Base-by-base conservation (phyloP, 1,140 invertebrate species). In the Sminthurides bifidus region DNA sequence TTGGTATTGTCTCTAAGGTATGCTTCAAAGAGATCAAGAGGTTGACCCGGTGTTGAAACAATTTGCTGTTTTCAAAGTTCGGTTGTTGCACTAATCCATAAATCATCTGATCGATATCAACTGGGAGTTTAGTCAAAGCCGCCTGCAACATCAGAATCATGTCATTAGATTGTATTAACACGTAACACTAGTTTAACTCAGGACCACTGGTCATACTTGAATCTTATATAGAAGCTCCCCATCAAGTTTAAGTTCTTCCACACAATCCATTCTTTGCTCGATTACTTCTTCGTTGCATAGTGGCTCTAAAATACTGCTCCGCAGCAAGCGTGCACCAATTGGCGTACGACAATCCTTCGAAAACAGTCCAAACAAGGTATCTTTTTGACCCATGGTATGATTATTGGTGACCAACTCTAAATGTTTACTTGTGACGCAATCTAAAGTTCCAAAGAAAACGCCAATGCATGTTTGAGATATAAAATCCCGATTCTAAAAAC, bases 221-320 rank as follows among this genome's bases (percentile, higher is more conserved):
- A 78, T 54, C 29, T 66, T 68, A 57, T 77, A 75, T 38, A 85
- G 74, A 30, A 85, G 70, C 19, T 77, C 71, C 19, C 76, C 72
- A 66, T 79, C 77, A 35, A 79, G 73, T 17, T 83, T 77, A 1
- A 94, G 70, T 70, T 91, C 87, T 54, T 79, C 72, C 0, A 93
- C 78, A 51, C 81, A 81, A 63, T 84, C 76, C 41, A 84, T 75
- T 40, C 87, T 74, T 3, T 77, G 71, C 55, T 76, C 70, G 49
- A 92, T 88, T 0, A 80, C 74, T 6, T 75, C 64, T 55, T 75
- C 60, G 56, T 83, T 76, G 67, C 75, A 81, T 5, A 81, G 77
- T 1, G 88, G 88, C 68, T 92, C 87, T n/a, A 93, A 72, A 54
- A 93, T 81, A 24, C 80, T 80, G 1, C 85, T 81, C 52, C 90